Evolutionary conservation across 30 jellyfish, hydroid and myxozoan genomes (phyloP), one percentile per base, ranked within the genome.

Genomic region (Chrysaora quinquecirrha): DNA sequence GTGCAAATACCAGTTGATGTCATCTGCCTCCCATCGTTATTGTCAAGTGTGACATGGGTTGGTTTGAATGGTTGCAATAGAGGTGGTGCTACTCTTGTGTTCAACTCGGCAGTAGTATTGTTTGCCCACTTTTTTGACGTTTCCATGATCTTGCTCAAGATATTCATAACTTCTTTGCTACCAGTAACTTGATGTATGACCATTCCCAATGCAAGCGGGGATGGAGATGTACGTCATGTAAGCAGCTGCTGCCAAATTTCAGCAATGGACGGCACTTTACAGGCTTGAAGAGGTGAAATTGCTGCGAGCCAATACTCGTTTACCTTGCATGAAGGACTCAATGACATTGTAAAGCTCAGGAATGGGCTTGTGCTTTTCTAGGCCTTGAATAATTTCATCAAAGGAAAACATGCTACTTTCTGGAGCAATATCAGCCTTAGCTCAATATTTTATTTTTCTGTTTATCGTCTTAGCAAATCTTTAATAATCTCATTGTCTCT

Each of bases 231-330:
- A 30, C 56, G 47, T 50, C 70, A 34, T 29, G 75, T 33, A 18
- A 72, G 49, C 67, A 33, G 82, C 46, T 27, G 35, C 75, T 72
- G 48, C 84, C 84, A 72, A 52, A 52, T 52, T 12, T 52, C 68
- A 52, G 68, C 68, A 52, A 52, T 52, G 68, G 68, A 52, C 29
- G 27, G 19, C 68, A 52, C 68, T 52, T 52, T 52, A 52, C 68
- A 25, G 68, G 68, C 68, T 52, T 52, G 68, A 52, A 52, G 68
- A 52, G 68, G 68, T 52, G 68, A 52, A 52, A 52, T 25, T 52
- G 68, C 68, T 52, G 68, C 68, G 68, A 52, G 19, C 68, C 68
- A 12, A 52, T 52, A 52, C 68, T 52, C 68, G 19, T 52, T 52
- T 52, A 52, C 19, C 68, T 52, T 52, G 68, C 68, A 52, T 52